phyloP scores from a whole-genome alignment of 2,113 vertebrate species.

The Stictonetta naevosa region DNA sequence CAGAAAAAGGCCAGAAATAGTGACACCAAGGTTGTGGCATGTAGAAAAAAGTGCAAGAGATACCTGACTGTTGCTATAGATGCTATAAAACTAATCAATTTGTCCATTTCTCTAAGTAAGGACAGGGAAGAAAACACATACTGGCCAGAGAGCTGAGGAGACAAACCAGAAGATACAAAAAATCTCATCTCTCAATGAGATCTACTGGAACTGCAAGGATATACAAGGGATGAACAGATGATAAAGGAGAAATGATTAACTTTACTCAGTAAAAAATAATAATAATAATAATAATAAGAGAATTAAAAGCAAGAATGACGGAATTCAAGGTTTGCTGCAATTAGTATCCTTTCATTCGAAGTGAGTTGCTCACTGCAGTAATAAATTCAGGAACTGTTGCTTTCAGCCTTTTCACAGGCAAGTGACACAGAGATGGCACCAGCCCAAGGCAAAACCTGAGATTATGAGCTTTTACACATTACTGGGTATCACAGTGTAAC shows the following conservation, averaged over 20 bases:
- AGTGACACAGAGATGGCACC: not conserved
- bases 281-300: no score
- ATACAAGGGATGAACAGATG: not conserved
- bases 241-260: not conserved
- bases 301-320: not conserved
- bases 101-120: not conserved
- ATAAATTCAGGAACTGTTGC: not conserved
- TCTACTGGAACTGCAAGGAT: not conserved
- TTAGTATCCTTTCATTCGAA: not conserved
- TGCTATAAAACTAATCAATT: not conserved
- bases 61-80: not conserved
- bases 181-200: not conserved
- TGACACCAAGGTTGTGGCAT: not conserved
- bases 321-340: not conserved
- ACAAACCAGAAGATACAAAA: not conserved
- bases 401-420: not conserved
- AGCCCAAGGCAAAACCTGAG: not conserved
- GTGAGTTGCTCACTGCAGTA: not conserved
- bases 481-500: not conserved
- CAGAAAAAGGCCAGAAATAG: not conserved
- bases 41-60: not conserved
- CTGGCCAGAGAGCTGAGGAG: not conserved
- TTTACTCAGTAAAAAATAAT: not conserved
- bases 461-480: not conserved
- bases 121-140: not conserved